Base-by-base conservation (phyloP, 1,140 invertebrate species). In the Steinernema feltiae region DNA sequence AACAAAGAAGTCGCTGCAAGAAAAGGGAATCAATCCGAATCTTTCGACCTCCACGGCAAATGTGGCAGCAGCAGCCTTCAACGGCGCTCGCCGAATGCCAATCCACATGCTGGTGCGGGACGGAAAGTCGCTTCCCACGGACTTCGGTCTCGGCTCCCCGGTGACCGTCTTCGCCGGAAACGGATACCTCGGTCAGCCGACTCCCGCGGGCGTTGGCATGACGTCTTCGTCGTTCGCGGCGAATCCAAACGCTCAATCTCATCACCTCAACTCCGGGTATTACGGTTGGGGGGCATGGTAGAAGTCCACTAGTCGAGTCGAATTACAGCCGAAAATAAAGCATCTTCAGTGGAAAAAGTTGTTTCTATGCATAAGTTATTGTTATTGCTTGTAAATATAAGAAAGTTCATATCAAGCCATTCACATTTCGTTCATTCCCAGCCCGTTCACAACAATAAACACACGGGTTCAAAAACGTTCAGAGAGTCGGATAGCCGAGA, bases 1-100 rank as follows among this genome's bases (percentile, higher is more conserved):
- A 27, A 77, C 76, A 2, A 77, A 77, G 69, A 77, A 77, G 30
- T 74, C 72, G 48, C 46, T 69, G 30, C 72, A 74, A 29, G 76
- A 77, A 21, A 77, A 77, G 29, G 72, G 72, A 48, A 74, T 77
- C 63, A 77, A 71, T 69, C 31, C 76, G 32, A n/a, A 63, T 1
- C 30, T 77, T 48, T 63, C 53, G 15, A 63, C 53, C 15, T 3
- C 53, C 15, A 21, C 24, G 15, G 41, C n/a, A 7, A 12, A 7
- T n/a, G n/a, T n/a, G 7, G 41, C 41, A 7, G 41, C 41, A 7
- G 53, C 53, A 63, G 53, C 53, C 53, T 63, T 63, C 53, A 63
- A 63, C 53, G 24, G 53, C 53, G 35, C 35, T 7, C 53, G 53
- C 12, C 53, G 53, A 21, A 63, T 63, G 53, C 53, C 53, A 3